Conservation (phyloP, 2,113 vertebrate genomes). For the Callipepla squamata region DNA sequence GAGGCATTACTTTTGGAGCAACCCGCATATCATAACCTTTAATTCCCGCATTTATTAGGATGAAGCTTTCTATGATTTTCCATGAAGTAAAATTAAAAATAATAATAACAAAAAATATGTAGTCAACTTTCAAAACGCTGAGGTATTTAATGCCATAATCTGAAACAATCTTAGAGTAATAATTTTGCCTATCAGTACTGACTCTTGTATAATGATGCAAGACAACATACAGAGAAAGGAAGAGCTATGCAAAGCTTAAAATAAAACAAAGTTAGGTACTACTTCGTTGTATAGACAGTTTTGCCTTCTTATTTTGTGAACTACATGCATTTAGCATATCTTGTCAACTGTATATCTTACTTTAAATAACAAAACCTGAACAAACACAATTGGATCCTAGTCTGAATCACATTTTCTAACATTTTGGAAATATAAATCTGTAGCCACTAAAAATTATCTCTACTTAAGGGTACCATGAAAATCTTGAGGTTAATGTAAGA, state of each 20-base stretch:
- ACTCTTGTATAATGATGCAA: neutral
- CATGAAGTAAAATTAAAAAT: neutral
- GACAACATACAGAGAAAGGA: neutral
- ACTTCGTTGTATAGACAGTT: neutral
- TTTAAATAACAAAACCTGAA: neutral
- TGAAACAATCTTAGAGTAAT: neutral
- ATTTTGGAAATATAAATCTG: neutral
- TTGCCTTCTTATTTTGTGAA: neutral
- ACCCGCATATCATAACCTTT: neutral
- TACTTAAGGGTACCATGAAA: neutral
- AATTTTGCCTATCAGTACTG: neutral
- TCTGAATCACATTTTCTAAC: neutral
- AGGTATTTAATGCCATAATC: neutral
- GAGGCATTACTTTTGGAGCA: no score
- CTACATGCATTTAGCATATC: neutral
- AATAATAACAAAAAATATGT: neutral
- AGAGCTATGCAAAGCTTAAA: neutral
- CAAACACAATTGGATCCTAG: neutral
- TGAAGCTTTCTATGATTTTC: neutral
- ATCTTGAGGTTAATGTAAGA: neutral
- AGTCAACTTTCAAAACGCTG: neutral
- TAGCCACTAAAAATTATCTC: neutral
- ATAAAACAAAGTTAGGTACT: neutral
- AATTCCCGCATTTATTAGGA: neutral
- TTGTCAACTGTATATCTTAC: neutral